Base-by-base conservation (phyloP, 2,888 invertebrate species). In the Ceramica pisi region DNA sequence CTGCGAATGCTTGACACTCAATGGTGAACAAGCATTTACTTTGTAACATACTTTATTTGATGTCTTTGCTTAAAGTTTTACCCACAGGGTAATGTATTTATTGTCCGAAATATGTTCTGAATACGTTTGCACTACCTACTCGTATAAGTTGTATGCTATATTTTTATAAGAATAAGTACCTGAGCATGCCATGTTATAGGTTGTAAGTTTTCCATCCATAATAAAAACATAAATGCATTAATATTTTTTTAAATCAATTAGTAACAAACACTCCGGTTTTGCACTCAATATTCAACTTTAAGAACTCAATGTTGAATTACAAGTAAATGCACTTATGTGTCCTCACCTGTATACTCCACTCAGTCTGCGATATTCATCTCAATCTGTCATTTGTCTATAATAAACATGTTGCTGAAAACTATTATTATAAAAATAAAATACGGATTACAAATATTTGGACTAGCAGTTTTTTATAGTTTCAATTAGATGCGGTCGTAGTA, bases 321-420 rank as follows among this genome's bases (percentile, higher is more conserved):
- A 48, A 14, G 21, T 14, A 31, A 56, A 38, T n/a, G 10, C 19
- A 66, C 14, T 8, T 12, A 53, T 75, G 38, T 71, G 38, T 38
- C 19, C 21, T 23, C 19, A 46, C 16, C 75, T 38, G 16, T 46
- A 74, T 31, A 38, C 14, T 3, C 5, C 7, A 14, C 19, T 21
- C 19, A 60, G 16, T 14, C 35, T 23, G 50, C 70, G 68, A 48
- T 57, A 67, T 70, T 76, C 55, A 75, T 64, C 51, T 41, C 23
- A 61, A 71, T 63, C 63, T 80, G 73, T 83, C 78, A 88, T 83
- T 87, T 84, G 71, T 79, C 71, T 79, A 68, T 75, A 79, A 77
- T 87, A 84, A 86, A 62, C 61, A 78, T 73, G 66, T 73, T 61
- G 31, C 21, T 44, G 19, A 80, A 79, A 80, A 65, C 50, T 63